Evolutionary conservation across 2,888 invertebrate species (phyloP).

Genomic region (Eupithecia inturbata): DNA sequence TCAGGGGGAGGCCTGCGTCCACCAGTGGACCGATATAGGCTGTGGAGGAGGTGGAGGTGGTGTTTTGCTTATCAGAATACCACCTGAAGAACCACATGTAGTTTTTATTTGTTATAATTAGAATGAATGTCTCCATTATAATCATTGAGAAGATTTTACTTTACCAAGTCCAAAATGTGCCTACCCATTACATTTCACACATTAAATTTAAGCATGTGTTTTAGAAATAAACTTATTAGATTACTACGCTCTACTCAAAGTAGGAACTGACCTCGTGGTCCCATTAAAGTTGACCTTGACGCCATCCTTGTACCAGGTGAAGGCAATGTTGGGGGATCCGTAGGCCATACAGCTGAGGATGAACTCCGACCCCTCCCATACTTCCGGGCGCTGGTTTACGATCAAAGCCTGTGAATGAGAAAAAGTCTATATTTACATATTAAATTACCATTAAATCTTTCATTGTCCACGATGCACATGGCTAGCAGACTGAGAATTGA

Average conservation of each 20-base stretch:
- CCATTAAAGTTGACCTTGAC: conserved; percentile 89
- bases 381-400: conserved; percentile 77
- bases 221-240: neutral
- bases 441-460: neutral
- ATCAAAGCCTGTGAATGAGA: conserved; percentile 60
- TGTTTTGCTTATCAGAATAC: neutral
- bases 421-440: neutral
- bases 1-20: too few species aligned
- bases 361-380: conserved; percentile 90
- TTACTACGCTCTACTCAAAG: neutral
- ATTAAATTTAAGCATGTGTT: neutral
- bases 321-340: conserved; percentile 89
- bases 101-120: neutral
- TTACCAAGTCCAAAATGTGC: too few species aligned
- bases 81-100: neutral
- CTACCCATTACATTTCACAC: too few species aligned
- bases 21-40: too few species aligned
- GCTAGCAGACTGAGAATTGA: neutral
- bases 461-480: neutral
- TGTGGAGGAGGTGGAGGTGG: too few species aligned
- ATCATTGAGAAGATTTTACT: too few species aligned
- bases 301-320: conserved; percentile 93
- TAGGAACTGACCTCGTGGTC: conserved; percentile 84
- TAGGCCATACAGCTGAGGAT: conserved; percentile 90
- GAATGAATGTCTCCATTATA: neutral